phyloP scores from a whole-genome alignment of 2,113 vertebrate species.

The Plecotus auritus region DNA sequence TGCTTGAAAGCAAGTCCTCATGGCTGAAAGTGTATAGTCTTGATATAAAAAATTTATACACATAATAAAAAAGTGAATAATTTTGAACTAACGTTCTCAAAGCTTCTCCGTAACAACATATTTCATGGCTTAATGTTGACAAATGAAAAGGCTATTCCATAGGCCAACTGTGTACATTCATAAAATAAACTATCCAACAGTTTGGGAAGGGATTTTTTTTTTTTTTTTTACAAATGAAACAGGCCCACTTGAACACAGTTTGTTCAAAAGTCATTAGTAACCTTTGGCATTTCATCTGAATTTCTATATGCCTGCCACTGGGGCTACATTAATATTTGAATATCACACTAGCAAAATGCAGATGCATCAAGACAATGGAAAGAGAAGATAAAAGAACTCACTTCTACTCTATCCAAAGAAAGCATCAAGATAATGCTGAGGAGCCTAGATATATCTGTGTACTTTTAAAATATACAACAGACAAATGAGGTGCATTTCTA shows the following conservation, averaged over 20 bases:
- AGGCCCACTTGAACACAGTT: slow-evolving; percentile 58
- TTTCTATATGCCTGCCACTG: slow-evolving; percentile 57
- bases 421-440: slow-evolving; percentile 53
- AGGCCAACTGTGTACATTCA: slow-evolving; percentile 60
- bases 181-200: slow-evolving; percentile 68
- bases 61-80: slow-evolving; percentile 51
- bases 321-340: slow-evolving; percentile 72
- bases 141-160: slow-evolving; percentile 66
- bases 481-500: slow-evolving; percentile 30
- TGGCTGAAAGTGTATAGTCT: neutral
- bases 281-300: slow-evolving; percentile 76
- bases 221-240: slow-evolving; percentile 51
- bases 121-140: slow-evolving; percentile 55
- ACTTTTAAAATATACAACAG: slow-evolving; percentile 17
- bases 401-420: slow-evolving; percentile 42
- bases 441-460: slow-evolving; percentile 16
- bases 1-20: slow-evolving; percentile 9
- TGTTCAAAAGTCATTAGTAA: slow-evolving; percentile 79
- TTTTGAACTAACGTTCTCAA: slow-evolving; percentile 67
- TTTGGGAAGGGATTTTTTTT: slow-evolving; percentile 16
- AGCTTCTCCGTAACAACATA: slow-evolving; percentile 42
- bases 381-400: slow-evolving; percentile 39
- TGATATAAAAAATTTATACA: slow-evolving; percentile 34
- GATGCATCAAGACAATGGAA: slow-evolving; percentile 27
- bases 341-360: slow-evolving; percentile 47